Evolutionary conservation across 2,888 invertebrate species (phyloP).

Genomic region (Beris chalybata): DNA sequence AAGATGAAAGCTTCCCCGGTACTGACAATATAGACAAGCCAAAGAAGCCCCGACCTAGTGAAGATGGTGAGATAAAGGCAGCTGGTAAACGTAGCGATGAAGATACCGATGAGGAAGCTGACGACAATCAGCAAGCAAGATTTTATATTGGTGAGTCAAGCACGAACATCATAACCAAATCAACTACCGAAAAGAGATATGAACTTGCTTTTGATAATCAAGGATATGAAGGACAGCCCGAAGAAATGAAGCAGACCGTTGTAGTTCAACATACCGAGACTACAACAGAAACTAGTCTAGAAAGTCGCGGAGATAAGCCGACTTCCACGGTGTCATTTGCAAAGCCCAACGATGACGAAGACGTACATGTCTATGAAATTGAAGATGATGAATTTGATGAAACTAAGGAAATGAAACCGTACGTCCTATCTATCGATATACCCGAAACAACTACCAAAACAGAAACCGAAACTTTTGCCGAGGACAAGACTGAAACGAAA

Average conservation of each 20-base stretch:
- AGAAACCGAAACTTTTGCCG: not conserved
- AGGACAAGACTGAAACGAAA: constrained; percentile 43
- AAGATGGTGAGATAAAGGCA: not conserved
- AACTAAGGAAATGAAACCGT: constrained; percentile 11
- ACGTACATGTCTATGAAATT: not conserved
- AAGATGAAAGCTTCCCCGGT: constrained; percentile 24
- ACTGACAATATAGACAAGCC: constrained; percentile 8
- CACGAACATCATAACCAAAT: constrained; percentile 53
- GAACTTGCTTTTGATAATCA: constrained; percentile 40
- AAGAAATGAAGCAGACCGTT: not conserved
- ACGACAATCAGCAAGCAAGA: constrained; percentile 43
- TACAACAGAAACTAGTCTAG: not conserved
- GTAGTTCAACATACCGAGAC: not conserved
- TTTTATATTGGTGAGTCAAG: constrained; percentile 57
- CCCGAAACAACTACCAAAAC: constrained; percentile 13
- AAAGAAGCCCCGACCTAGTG: not conserved
- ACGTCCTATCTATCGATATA: constrained; percentile 16
- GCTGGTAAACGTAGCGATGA: constrained; percentile 47
- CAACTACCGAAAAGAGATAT: constrained; percentile 42
- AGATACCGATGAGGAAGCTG: constrained; percentile 40
- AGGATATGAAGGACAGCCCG: constrained; percentile 30
- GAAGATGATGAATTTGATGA: constrained; percentile 4
- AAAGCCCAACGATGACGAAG: not conserved
- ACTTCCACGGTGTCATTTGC: not conserved
- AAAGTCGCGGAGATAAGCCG: not conserved